phyloP scores from a whole-genome alignment of 2,888 invertebrate species.

The Ennomos fuscantarius region DNA sequence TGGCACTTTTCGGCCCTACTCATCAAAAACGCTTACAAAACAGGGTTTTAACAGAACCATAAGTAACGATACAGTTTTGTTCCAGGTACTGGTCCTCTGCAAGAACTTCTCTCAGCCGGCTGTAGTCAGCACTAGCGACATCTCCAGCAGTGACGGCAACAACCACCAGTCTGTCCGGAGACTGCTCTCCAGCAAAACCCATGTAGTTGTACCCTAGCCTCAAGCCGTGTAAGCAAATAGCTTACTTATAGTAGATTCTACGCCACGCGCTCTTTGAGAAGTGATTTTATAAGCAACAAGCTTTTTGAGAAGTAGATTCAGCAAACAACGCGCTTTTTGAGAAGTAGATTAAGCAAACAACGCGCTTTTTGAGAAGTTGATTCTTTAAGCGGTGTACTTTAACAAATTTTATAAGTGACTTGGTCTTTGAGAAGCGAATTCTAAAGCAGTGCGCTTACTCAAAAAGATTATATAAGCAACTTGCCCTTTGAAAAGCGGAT shows the following conservation, averaged over 20 bases:
- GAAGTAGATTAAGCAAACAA: too few species aligned
- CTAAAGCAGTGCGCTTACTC: too few species aligned
- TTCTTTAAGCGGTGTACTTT: too few species aligned
- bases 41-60: too few species aligned
- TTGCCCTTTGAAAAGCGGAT: too few species aligned
- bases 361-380: too few species aligned
- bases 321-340: background rate
- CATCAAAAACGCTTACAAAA: too few species aligned
- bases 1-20: too few species aligned
- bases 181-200: conserved; percentile 66
- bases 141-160: conserved; percentile 79
- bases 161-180: conserved; percentile 79
- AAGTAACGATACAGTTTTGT: conserved; percentile 18
- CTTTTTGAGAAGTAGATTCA: background rate
- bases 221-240: conserved; percentile 63
- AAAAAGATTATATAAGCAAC: too few species aligned
- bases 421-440: too few species aligned
- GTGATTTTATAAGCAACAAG: background rate
- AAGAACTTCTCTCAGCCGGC: conserved; percentile 80
- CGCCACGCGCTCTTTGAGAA: conserved; percentile 17
- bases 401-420: too few species aligned
- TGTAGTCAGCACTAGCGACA: conserved; percentile 76
- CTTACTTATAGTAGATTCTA: too few species aligned
- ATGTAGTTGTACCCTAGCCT: conserved; percentile 75
- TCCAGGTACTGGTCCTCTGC: conserved; percentile 74